Conservation (phyloP, 2,888 invertebrate genomes). For the Matsumyia berberina region DNA sequence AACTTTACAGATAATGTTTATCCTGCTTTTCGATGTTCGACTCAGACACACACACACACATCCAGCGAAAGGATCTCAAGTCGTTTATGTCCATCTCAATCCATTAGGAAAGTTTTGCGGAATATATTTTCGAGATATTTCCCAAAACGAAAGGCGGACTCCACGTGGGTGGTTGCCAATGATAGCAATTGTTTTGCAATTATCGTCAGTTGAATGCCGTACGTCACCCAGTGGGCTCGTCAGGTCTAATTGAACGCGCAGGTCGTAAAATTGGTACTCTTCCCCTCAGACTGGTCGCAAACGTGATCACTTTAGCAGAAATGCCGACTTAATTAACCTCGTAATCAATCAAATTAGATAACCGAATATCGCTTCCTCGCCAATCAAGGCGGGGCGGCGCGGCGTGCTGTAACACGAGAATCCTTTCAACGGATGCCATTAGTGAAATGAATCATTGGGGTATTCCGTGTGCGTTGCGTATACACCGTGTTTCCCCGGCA, state of each 20-base stretch:
- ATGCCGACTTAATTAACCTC: slow-evolving; percentile 56
- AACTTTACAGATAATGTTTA: slow-evolving; percentile 39
- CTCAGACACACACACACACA: background rate
- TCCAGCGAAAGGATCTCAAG: background rate
- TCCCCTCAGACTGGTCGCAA: background rate
- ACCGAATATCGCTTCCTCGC: slow-evolving; percentile 29
- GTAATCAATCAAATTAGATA: slow-evolving; percentile 64
- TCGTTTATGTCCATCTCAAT: background rate
- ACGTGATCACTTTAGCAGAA: slow-evolving; percentile 36
- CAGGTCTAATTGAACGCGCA: slow-evolving; percentile 39
- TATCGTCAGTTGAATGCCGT: background rate
- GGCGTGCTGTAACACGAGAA: slow-evolving; percentile 50
- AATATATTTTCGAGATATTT: slow-evolving; percentile 29
- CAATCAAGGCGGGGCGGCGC: slow-evolving; percentile 1
- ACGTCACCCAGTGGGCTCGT: background rate
- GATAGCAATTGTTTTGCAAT: slow-evolving; percentile 31
- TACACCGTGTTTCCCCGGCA: background rate
- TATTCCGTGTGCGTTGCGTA: background rate
- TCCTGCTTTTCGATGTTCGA: slow-evolving; percentile 13
- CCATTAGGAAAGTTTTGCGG: background rate
- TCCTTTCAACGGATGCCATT: slow-evolving; percentile 54
- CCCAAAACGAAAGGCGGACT: slow-evolving; percentile 18
- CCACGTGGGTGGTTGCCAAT: background rate
- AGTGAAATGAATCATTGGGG: slow-evolving; percentile 14
- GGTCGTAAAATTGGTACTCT: slow-evolving; percentile 10